phyloP scores from a whole-genome alignment of 2,113 vertebrate species.

The Gopherus evgoodei region DNA sequence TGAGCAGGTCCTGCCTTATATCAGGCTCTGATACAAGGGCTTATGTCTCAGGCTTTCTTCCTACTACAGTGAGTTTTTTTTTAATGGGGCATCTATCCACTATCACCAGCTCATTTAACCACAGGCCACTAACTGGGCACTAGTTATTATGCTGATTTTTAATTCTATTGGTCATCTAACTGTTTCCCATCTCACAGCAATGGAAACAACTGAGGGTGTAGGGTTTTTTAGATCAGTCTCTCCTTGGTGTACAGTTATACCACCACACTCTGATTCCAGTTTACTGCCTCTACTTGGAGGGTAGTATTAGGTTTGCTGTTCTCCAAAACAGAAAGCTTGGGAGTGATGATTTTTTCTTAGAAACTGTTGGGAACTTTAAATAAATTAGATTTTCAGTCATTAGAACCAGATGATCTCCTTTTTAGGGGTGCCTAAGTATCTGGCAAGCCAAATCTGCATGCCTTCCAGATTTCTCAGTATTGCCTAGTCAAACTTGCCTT shows the following conservation, averaged over 20 bases:
- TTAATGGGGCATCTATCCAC: constrained; percentile 1
- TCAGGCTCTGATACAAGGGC: too few relatives aligned
- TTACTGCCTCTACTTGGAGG: background rate
- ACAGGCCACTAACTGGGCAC: background rate
- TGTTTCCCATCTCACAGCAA: background rate
- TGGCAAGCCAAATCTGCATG: too few relatives aligned
- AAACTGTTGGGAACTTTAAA: too few relatives aligned
- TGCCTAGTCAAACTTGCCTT: too few relatives aligned
- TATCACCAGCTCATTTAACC: constrained; percentile 23
- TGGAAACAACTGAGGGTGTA: background rate
- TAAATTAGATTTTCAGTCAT: too few relatives aligned
- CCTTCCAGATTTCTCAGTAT: too few relatives aligned
- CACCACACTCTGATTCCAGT: background rate
- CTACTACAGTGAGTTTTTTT: background rate
- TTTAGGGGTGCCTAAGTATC: too few relatives aligned
- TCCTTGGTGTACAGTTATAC: background rate
- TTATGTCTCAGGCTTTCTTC: too few relatives aligned
- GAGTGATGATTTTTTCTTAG: too few relatives aligned
- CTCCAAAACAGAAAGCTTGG: background rate
- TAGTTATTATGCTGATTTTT: background rate
- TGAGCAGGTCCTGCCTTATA: too few relatives aligned
- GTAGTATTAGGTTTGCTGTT: background rate
- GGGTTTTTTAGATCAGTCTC: background rate
- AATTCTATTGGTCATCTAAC: background rate
- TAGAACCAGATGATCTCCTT: too few relatives aligned